These are phyloP conservation scores for Leptopilina drosophilae DNA, from an alignment of 2,888 invertebrate species.

Conservation along the genomic window DNA sequence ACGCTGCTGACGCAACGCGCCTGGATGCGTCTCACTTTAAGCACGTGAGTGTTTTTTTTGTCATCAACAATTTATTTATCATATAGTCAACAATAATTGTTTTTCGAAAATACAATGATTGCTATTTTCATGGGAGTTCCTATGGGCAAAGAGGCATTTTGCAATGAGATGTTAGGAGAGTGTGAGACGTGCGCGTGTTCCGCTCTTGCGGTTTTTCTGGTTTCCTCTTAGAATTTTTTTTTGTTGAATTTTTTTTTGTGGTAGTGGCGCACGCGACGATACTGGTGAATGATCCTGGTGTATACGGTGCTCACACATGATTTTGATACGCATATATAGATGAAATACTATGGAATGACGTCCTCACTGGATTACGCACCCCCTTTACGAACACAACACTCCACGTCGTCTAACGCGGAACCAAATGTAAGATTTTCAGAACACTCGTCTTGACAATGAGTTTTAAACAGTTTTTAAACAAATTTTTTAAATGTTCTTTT, in stretches of 20 bases:
- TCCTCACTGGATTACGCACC: constrained; percentile 66
- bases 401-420: constrained; percentile 65
- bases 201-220: constrained; percentile 44
- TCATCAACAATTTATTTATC: constrained; percentile 37
- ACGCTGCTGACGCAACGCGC: constrained; percentile 78
- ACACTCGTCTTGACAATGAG: constrained; percentile 5
- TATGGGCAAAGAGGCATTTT: not conserved
- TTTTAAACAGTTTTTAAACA: no score
- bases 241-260: constrained; percentile 27
- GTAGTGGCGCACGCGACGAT: constrained; percentile 57
- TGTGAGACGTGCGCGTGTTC: constrained; percentile 41
- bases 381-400: constrained; percentile 64
- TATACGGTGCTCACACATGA: constrained; percentile 57
- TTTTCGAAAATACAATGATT: not conserved
- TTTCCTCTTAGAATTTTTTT: constrained; percentile 15
- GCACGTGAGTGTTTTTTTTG: constrained; percentile 79
- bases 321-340: constrained; percentile 52
- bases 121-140: not conserved
- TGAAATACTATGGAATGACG: constrained; percentile 65
- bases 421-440: constrained; percentile 64
- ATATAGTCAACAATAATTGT: constrained; percentile 7
- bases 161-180: constrained; percentile 22
- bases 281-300: constrained; percentile 62
- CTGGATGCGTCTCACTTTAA: constrained; percentile 86
- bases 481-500: no score